Conservation (phyloP, 2,113 vertebrate genomes). For the Dolichallabes microphthalmus region DNA sequence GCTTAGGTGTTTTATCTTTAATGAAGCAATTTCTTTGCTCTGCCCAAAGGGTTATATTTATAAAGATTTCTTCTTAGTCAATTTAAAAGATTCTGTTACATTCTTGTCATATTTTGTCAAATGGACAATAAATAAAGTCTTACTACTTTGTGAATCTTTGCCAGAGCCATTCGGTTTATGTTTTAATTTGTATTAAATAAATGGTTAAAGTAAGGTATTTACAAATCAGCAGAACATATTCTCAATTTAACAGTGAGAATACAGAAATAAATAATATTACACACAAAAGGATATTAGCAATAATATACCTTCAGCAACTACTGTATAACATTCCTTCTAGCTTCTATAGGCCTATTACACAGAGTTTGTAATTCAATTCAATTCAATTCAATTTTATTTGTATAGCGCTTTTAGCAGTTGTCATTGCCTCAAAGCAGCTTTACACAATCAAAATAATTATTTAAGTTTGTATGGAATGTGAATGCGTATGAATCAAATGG, state of each 20-base stretch:
- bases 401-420: too few relatives aligned
- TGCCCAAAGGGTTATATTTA: slow-evolving; percentile 32
- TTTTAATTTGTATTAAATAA: slow-evolving; percentile 59
- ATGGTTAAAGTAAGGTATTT: slow-evolving; percentile 56
- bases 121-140: not conserved
- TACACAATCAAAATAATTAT: too few relatives aligned
- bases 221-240: slow-evolving; percentile 47
- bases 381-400: too few relatives aligned
- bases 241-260: slow-evolving; percentile 13
- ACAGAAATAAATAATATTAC: slow-evolving; percentile 16
- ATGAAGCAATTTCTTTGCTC: slow-evolving; percentile 32
- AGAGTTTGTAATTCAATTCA: too few relatives aligned
- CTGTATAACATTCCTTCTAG: too few relatives aligned
- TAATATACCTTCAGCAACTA: not conserved
- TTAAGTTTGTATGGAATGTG: too few relatives aligned
- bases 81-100: not conserved
- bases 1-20: slow-evolving; percentile 36
- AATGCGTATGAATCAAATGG: too few relatives aligned
- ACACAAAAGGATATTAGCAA: not conserved
- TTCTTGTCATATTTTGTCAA: not conserved
- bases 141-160: not conserved
- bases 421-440: too few relatives aligned
- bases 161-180: not conserved
- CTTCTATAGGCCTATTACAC: not conserved
- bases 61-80: not conserved